Percentiles rank a stretch among this genome's conserved stretches.
phyloP scores from a whole-genome alignment of 1,140 invertebrate species.

The Drosophila cardini region DNA sequence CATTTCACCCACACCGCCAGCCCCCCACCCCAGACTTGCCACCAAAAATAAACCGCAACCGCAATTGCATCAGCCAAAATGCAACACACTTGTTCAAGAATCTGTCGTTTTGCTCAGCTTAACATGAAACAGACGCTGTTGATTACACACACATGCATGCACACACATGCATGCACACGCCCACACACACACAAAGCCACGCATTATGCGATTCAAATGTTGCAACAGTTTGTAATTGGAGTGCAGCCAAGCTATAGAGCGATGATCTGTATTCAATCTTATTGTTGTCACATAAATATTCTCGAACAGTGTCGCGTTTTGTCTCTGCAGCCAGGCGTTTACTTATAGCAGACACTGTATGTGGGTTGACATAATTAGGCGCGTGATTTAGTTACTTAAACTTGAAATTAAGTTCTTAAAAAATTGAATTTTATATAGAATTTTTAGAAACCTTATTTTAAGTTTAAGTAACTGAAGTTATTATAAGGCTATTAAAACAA shows the following conservation, averaged over 20 bases:
- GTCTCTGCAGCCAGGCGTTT: background rate
- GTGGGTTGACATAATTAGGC: background rate
- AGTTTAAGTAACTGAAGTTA: no score
- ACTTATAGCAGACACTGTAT: background rate
- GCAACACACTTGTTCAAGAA: slow-evolving; percentile 17
- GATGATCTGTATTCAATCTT: slow-evolving; percentile 15
- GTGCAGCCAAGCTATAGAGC: slow-evolving; percentile 18
- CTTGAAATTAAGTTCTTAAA: no score
- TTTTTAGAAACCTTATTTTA: no score
- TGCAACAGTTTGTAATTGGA: slow-evolving; percentile 45
- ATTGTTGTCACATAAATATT: background rate
- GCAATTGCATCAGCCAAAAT: slow-evolving; percentile 46
- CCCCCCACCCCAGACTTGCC: background rate
- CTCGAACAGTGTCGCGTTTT: slow-evolving; percentile 17
- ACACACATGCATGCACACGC: background rate
- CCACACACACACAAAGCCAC: slow-evolving; percentile 19
- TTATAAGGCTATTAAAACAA: no score
- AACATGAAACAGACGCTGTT: slow-evolving; percentile 12
- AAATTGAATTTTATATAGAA: no score
- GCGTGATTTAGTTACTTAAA: no score
- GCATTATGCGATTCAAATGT: slow-evolving; percentile 41
- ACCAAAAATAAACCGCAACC: slow-evolving; percentile 34
- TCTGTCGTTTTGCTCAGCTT: slow-evolving; percentile 13
- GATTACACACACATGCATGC: slow-evolving; percentile 12
- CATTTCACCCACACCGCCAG: background rate